Conservation (phyloP, 2,797 vertebrate species). For the Sebastolobus alascanus region DNA sequence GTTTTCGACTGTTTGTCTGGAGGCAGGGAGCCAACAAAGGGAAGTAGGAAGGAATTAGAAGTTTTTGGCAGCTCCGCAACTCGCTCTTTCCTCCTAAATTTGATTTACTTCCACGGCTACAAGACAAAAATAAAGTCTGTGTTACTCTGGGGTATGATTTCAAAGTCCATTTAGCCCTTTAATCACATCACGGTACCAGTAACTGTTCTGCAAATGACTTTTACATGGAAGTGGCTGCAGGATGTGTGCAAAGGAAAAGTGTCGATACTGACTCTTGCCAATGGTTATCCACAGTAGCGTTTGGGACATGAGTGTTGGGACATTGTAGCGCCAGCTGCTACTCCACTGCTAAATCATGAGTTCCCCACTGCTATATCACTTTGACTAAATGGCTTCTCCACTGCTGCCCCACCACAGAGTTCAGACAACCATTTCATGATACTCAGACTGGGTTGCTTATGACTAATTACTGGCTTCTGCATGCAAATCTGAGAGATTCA, state of each 20-base stretch:
- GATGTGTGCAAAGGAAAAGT: conserved; percentile 44
- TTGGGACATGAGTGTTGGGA: conserved; percentile 43
- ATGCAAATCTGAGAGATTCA: conserved; percentile 7
- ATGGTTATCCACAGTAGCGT: conserved; percentile 38
- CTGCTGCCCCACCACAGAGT: conserved; percentile 20
- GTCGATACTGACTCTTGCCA: conserved; percentile 25
- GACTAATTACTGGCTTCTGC: conserved; percentile 36
- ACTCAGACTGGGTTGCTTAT: conserved; percentile 12
- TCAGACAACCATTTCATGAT: conserved; percentile 27
- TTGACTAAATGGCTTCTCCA: conserved; percentile 34
- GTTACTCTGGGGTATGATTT: conserved; percentile 65
- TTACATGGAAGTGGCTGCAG: conserved; percentile 42
- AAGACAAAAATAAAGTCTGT: conserved; percentile 62
- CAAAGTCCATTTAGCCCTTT: conserved; percentile 67
- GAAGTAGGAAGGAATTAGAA: conserved; percentile 74
- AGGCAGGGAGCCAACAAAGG: conserved; percentile 65
- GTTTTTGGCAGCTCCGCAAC: conserved; percentile 68
- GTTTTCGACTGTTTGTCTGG: conserved; percentile 68
- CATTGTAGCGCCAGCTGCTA: conserved; percentile 41
- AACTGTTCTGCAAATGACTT: conserved; percentile 54
- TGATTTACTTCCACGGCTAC: conserved; percentile 71
- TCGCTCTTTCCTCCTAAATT: conserved; percentile 64
- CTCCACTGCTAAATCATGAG: conserved; percentile 48
- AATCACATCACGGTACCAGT: conserved; percentile 56
- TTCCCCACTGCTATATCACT: conserved; percentile 44